These are phyloP conservation scores for Thaleichthys pacificus DNA, from an alignment of 2,797 vertebrate genomes.

Conservation along the genomic window DNA sequence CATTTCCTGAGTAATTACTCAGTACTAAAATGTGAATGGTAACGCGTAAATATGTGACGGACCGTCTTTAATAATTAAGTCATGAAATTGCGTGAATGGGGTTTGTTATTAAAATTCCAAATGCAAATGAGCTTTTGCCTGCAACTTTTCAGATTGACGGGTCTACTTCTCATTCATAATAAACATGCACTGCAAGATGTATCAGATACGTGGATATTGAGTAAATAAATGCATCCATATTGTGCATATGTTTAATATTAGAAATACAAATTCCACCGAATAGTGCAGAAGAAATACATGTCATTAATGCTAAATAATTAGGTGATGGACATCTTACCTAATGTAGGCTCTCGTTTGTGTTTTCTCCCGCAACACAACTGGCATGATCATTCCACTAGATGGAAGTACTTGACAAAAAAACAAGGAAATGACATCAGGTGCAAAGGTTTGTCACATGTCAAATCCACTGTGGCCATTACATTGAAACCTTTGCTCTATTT, in stretches of 20 bases:
- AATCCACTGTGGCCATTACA: too few species aligned
- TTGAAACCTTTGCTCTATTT: too few species aligned
- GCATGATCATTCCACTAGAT: background rate
- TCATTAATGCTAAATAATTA: too few species aligned
- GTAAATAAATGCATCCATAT: background rate
- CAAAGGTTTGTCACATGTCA: too few species aligned
- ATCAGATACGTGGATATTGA: conserved; percentile 1
- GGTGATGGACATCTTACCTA: too few species aligned
- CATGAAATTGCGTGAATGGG: background rate
- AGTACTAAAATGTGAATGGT: background rate
- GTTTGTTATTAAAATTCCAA: background rate
- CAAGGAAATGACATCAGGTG: background rate
- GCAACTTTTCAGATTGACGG: conserved; percentile 47
- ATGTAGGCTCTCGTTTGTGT: background rate
- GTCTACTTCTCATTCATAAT: conserved; percentile 74
- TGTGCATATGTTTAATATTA: too few species aligned
- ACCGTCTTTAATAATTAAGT: background rate
- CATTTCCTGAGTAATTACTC: background rate
- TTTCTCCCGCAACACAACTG: background rate
- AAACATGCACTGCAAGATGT: background rate
- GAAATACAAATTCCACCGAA: background rate
- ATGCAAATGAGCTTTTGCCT: background rate
- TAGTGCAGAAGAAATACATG: background rate
- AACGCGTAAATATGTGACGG: background rate
- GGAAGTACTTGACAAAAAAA: background rate